Conservation (phyloP, 2,888 invertebrate species). For the Scaeva pyrastri region DNA sequence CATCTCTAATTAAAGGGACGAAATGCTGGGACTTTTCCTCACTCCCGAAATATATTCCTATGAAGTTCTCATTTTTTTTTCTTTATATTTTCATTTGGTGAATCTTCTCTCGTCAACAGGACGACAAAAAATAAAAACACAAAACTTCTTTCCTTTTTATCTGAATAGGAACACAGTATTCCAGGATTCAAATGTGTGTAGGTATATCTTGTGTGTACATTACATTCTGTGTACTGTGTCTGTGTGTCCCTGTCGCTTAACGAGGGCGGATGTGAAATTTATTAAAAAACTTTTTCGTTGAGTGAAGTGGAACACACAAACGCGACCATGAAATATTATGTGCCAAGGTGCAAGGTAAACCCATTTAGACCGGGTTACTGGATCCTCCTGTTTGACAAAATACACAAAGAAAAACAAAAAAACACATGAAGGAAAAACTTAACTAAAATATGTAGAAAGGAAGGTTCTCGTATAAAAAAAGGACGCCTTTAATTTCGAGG, state of each 20-base stretch:
- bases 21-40: slow-evolving; percentile 54
- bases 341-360: slow-evolving; percentile 69
- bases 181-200: slow-evolving; percentile 49
- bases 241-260: slow-evolving; percentile 58
- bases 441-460: slow-evolving; percentile 13
- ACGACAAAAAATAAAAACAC: too few species aligned
- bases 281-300: slow-evolving; percentile 74
- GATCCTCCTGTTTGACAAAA: slow-evolving; percentile 36
- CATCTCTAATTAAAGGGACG: slow-evolving; percentile 74
- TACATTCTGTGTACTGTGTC: slow-evolving; percentile 28
- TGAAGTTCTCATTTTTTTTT: slow-evolving; percentile 5
- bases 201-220: slow-evolving; percentile 35
- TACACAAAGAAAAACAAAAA: slow-evolving; percentile 9
- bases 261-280: slow-evolving; percentile 56
- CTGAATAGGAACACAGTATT: not conserved
- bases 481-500: slow-evolving; percentile 59
- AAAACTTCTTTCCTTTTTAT: not conserved
- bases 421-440: too few species aligned
- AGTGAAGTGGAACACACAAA: slow-evolving; percentile 64
- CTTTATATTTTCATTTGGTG: slow-evolving; percentile 5
- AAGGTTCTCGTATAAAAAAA: slow-evolving; percentile 25
- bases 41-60: slow-evolving; percentile 27
- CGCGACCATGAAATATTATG: slow-evolving; percentile 72
- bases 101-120: slow-evolving; percentile 35
- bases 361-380: slow-evolving; percentile 48